phyloP scores from a whole-genome alignment of 2,113 vertebrate species.

The Halcyon senegalensis region DNA sequence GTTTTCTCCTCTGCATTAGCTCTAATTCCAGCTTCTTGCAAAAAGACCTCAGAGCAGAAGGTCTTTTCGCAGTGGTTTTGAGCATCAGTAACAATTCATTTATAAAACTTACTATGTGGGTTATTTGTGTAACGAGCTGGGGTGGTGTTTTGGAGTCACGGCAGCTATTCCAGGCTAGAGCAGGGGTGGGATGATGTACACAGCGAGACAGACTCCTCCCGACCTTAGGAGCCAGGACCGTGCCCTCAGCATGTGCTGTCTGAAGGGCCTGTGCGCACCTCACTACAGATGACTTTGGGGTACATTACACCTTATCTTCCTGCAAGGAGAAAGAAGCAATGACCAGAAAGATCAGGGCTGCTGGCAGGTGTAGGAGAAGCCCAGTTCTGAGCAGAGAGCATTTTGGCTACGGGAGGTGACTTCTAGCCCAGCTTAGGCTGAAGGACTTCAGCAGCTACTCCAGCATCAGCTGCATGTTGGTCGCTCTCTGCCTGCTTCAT shows the following conservation, averaged over 20 bases:
- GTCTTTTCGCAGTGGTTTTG: not conserved
- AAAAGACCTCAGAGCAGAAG: not conserved
- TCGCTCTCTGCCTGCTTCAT: not conserved
- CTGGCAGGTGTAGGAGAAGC: not conserved
- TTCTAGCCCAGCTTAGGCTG: not conserved
- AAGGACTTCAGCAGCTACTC: not conserved
- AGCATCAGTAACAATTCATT: not conserved
- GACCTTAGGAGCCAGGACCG: not conserved
- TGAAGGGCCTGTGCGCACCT: not conserved
- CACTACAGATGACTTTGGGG: not conserved
- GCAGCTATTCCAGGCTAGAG: not conserved
- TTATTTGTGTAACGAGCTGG: not conserved
- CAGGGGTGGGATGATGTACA: not conserved
- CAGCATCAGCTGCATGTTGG: not conserved
- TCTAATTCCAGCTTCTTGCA: not conserved
- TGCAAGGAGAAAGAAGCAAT: not conserved
- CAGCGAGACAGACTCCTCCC: not conserved
- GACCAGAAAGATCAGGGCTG: not conserved
- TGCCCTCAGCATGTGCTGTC: not conserved
- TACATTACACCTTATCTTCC: not conserved
- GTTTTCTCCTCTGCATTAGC: fast-evolving
- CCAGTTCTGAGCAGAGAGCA: not conserved
- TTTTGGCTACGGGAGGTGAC: not conserved
- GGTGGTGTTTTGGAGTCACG: not conserved
- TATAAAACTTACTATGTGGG: fast-evolving